Conservation (phyloP, 2,888 invertebrate genomes). For the Odontomyia ornata region DNA sequence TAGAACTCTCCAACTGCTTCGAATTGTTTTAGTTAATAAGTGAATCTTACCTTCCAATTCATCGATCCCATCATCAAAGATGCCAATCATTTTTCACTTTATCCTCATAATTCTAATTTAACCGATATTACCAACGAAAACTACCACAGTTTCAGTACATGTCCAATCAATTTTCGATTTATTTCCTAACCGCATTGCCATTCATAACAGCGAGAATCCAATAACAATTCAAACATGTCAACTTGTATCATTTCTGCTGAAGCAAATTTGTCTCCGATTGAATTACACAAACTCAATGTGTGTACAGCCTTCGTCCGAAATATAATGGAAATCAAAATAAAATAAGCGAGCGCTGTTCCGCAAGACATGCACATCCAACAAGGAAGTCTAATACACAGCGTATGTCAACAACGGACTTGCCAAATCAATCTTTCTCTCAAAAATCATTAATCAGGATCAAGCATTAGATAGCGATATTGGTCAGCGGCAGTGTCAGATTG, state of each 20-base stretch:
- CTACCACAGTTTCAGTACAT: too few species aligned
- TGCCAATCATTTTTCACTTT: too few species aligned
- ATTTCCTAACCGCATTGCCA: neutral
- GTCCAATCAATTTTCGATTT: too few species aligned
- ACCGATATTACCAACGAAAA: too few species aligned
- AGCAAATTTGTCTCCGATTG: constrained; percentile 32
- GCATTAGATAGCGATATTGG: constrained; percentile 39
- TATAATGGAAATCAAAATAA: neutral
- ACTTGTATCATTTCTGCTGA: neutral
- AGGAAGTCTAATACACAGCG: neutral
- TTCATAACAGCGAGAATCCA: neutral
- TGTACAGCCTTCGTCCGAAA: neutral
- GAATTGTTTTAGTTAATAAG: too few species aligned
- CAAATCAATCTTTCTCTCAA: constrained; percentile 25
- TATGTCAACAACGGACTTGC: constrained; percentile 22
- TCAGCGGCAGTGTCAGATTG: constrained; percentile 34
- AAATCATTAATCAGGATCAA: constrained; percentile 28
- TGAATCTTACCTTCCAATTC: too few species aligned
- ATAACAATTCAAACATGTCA: constrained; percentile 19
- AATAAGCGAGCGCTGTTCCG: neutral
- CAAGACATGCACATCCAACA: constrained; percentile 21
- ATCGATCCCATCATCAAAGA: too few species aligned
- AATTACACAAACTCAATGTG: constrained; percentile 21
- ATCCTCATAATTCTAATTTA: too few species aligned
- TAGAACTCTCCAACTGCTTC: too few species aligned